Conservation (phyloP, 2,797 vertebrate species). For the Arctocebus calabarensis region DNA sequence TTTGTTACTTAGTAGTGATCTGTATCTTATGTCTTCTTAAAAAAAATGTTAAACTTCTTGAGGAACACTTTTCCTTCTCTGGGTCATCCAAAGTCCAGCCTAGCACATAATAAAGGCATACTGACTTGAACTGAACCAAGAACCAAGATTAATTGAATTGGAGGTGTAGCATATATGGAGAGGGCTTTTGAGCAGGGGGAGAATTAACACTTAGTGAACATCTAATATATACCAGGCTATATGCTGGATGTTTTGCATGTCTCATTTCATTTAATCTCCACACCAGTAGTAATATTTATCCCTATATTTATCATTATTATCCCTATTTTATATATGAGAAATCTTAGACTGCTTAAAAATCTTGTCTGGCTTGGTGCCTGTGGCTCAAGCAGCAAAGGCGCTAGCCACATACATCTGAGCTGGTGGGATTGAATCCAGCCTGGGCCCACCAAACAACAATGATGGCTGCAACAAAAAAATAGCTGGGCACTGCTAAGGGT, state of each 20-base stretch:
- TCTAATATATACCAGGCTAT: constrained; percentile 18
- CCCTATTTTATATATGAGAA: constrained; percentile 45
- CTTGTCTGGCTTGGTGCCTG: neutral
- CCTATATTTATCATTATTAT: too few relatives aligned
- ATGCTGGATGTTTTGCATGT: constrained; percentile 24
- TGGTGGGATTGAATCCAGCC: too few relatives aligned
- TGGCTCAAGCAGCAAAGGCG: too few relatives aligned
- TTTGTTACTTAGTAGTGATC: constrained; percentile 52
- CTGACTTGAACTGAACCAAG: constrained; percentile 35
- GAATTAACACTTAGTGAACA: constrained; percentile 11
- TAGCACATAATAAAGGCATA: constrained; percentile 23
- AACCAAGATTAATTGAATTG: neutral
- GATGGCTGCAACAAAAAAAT: too few relatives aligned
- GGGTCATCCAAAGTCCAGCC: neutral
- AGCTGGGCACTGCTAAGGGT: too few relatives aligned
- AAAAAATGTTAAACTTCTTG: constrained; percentile 59
- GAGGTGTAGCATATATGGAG: neutral
- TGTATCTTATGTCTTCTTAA: constrained; percentile 46
- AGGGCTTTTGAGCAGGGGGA: neutral
- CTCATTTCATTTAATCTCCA: constrained; percentile 52
- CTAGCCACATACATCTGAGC: too few relatives aligned
- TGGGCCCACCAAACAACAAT: too few relatives aligned
- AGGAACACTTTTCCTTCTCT: constrained; percentile 44
- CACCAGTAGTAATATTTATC: constrained; percentile 41
- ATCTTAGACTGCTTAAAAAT: constrained; percentile 52